Percentiles rank a stretch among this genome's conserved stretches.
Conservation (phyloP, 2,888 invertebrate species). For the Nomada lathburiana region DNA sequence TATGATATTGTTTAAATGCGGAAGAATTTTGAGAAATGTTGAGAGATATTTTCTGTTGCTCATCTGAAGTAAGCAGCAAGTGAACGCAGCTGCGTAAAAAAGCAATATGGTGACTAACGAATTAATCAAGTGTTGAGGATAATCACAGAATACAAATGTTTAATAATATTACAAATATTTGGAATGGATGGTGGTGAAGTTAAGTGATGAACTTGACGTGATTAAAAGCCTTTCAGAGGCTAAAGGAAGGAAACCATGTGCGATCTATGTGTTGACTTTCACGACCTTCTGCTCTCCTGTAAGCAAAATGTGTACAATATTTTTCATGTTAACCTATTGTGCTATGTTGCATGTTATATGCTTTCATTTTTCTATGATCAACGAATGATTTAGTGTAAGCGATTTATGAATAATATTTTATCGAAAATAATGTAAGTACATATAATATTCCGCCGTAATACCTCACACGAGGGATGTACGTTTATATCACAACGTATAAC, state of each 20-base stretch:
- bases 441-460: not conserved
- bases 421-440: not conserved
- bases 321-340: constrained; percentile 66
- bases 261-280: constrained; percentile 97
- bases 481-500: constrained; percentile 36
- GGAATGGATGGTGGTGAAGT: constrained; percentile 72
- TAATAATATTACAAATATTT: constrained; percentile 74
- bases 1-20: no score
- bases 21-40: no score
- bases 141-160: constrained; percentile 73
- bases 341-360: constrained; percentile 47
- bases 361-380: not conserved
- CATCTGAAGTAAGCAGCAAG: constrained; percentile 71
- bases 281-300: constrained; percentile 95
- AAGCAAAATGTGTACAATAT: constrained; percentile 84
- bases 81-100: constrained; percentile 70
- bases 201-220: constrained; percentile 79
- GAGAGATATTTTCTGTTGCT: constrained; percentile 37
- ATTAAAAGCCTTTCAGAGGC: constrained; percentile 70
- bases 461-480: not conserved
- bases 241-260: constrained; percentile 88
- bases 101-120: constrained; percentile 83
- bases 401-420: not conserved
- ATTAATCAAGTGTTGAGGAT: constrained; percentile 80
- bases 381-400: not conserved